Base-by-base conservation (phyloP, 1,140 invertebrate species). In the Frieseomelitta varia region DNA sequence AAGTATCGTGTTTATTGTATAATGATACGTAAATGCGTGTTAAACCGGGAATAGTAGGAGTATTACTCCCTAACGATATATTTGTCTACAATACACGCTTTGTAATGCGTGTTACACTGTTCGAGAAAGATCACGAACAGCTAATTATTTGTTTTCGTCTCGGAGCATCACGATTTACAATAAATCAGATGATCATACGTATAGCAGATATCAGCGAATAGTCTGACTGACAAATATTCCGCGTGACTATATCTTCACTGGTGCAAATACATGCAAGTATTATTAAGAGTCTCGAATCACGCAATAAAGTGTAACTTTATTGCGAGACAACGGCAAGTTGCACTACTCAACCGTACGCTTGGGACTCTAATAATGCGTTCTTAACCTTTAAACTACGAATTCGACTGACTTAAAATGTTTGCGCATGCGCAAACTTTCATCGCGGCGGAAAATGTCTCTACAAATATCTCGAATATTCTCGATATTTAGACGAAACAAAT, bases 61-160 rank as follows among this genome's bases (percentile, higher is more conserved):
- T 51, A 4, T 65, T 56, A 47, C 34, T 12, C 0, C 6, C 11
- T 30, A 10, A 21, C 1, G n/a, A 78, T 84, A 80, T 68, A 74
- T 73, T 58, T 78, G 39, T 83, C 53, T 53, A 14, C 11, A n/a
- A 51, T 27, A 0, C 10, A 21, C 12, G 30, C 14, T 55, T 10
- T 58, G n/a, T 14, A 78, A 47, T 75, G 21, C 51, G 1, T 6
- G 47, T 58, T 27, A 24, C 11, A 34, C 21, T 14, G 10, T 83
- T 83, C 81, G 74, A 83, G 68, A 80, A 84, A 67, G 51, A 67
- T 84, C 69, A n/a, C 15, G 47, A 0, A n/a, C n/a, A 55, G 58
- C 11, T 21, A 55, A 63, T 63, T 84, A 58, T 84, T 84, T 84
- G 61, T 84, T 84, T 79, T 84, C 30, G 58, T 56, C 12, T 63